phyloP scores from a whole-genome alignment of 1,140 invertebrate species.

The Drosophila dunni region DNA sequence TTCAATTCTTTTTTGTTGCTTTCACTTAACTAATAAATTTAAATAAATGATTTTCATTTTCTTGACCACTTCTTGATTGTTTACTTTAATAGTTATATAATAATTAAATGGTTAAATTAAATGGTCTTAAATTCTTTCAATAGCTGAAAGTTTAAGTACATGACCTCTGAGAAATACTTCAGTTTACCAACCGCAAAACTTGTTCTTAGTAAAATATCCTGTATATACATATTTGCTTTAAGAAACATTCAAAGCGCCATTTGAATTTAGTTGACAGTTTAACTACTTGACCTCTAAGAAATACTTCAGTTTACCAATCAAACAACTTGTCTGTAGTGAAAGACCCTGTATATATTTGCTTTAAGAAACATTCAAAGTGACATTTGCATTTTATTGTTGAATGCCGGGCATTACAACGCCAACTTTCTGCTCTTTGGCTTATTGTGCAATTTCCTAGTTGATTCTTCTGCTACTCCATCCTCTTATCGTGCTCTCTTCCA shows the following conservation, averaged over 20 bases:
- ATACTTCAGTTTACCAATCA: too few species aligned
- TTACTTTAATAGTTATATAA: too few species aligned
- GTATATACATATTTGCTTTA: conserved; percentile 46
- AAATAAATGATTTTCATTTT: too few species aligned
- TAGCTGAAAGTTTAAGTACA: background rate
- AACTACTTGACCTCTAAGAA: background rate
- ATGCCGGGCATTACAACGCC: conserved; percentile 63
- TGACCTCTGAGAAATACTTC: background rate
- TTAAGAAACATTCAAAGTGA: conserved; percentile 61
- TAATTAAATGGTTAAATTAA: too few species aligned
- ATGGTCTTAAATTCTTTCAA: too few species aligned
- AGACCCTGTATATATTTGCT: conserved; percentile 50
- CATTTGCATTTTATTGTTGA: conserved; percentile 71
- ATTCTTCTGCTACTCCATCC: conserved; percentile 1
- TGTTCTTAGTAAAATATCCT: conserved; percentile 25
- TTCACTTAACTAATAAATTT: too few species aligned
- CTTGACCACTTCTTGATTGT: too few species aligned
- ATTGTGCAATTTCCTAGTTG: conserved; percentile 61
- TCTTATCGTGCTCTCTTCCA: conserved; percentile 40
- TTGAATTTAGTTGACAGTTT: conserved; percentile 49
- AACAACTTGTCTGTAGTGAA: background rate
- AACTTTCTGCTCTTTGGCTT: conserved; percentile 65
- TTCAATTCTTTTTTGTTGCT: too few species aligned
- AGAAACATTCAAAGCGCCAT: conserved; percentile 65
- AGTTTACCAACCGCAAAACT: background rate